Conservation (phyloP, 92 coral and sea anemone species). For the Epizoanthus ramosus region DNA sequence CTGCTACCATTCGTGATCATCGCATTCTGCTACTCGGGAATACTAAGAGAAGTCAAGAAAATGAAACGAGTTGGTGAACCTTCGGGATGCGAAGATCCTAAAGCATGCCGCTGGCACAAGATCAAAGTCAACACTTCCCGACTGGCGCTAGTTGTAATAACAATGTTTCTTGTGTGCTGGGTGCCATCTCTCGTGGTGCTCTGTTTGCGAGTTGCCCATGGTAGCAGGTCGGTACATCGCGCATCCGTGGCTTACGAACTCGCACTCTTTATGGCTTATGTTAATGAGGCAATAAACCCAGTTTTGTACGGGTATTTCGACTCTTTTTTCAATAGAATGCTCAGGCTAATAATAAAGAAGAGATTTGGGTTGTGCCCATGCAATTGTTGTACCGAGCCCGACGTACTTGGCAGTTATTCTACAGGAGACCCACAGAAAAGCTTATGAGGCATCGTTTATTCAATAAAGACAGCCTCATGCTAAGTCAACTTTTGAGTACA, state of each 20-base stretch:
- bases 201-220: slow-evolving; percentile 44
- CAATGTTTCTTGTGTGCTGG: slow-evolving; percentile 21
- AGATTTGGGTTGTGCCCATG: neutral
- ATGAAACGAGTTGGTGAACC: slow-evolving; percentile 51
- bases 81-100: neutral
- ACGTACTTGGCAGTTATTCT: neutral
- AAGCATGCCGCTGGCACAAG: neutral
- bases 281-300: slow-evolving; percentile 75
- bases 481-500: no score
- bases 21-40: slow-evolving; percentile 67
- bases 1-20: slow-evolving; percentile 61
- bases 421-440: neutral
- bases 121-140: slow-evolving; percentile 14
- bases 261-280: slow-evolving; percentile 67
- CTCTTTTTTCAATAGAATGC: slow-evolving; percentile 31
- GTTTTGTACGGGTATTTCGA: slow-evolving; percentile 56
- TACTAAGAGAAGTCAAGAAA: slow-evolving; percentile 38
- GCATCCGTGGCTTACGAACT: slow-evolving; percentile 56
- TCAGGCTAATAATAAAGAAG: neutral
- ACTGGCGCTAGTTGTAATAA: slow-evolving; percentile 4
- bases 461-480: no score
- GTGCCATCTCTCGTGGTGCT: slow-evolving; percentile 9
- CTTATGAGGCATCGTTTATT: no score
- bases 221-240: slow-evolving; percentile 54
- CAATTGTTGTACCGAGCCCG: neutral